These are phyloP conservation scores for Aleadryas rufinucha DNA, from an alignment of 2,113 vertebrate genomes.

Conservation along the genomic window DNA sequence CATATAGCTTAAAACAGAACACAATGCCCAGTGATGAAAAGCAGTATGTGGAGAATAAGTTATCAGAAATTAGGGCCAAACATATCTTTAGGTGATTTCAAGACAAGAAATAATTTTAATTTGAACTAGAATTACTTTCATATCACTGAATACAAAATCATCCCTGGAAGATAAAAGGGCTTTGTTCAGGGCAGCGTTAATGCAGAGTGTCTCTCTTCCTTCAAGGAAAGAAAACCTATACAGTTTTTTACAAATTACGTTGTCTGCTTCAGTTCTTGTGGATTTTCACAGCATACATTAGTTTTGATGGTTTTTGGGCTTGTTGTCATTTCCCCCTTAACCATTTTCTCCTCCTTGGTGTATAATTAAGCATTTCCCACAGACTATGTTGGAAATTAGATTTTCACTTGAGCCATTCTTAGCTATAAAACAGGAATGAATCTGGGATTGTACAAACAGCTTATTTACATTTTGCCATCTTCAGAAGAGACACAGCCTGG, in stretches of 20 bases:
- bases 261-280: background rate
- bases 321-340: background rate
- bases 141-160: background rate
- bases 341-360: background rate
- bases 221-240: background rate
- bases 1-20: background rate
- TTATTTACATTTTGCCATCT: background rate
- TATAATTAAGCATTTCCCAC: conserved; percentile 38
- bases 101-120: background rate
- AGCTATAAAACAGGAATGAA: background rate
- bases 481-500: background rate
- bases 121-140: background rate
- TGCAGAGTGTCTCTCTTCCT: background rate
- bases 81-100: background rate
- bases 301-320: background rate
- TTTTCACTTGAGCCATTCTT: conserved; percentile 4
- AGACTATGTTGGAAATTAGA: background rate
- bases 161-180: background rate
- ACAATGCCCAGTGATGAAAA: background rate
- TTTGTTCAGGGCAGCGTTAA: background rate
- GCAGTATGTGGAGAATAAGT: background rate
- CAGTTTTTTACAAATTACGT: background rate
- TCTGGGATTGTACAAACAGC: background rate
- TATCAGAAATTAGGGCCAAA: background rate
- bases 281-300: background rate